These are phyloP conservation scores for Tinamus major DNA, from an alignment of 2,797 vertebrate species.

Conservation along the genomic window DNA sequence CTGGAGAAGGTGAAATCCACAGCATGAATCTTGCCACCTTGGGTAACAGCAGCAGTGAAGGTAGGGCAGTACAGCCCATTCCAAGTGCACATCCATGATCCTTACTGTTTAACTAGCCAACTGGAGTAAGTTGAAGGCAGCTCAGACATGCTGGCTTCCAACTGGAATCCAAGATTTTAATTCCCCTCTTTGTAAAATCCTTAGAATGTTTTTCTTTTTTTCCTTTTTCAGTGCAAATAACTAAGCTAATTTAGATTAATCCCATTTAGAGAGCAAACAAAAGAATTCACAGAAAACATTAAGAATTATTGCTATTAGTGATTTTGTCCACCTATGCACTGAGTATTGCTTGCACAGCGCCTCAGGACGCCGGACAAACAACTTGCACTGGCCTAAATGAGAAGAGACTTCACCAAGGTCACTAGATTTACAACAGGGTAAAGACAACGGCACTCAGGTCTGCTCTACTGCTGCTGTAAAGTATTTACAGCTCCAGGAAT, in stretches of 20 bases:
- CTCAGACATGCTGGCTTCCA: slow-evolving; percentile 70
- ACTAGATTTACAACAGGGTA: background rate
- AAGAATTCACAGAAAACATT: slow-evolving; percentile 47
- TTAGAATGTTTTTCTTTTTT: background rate
- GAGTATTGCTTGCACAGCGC: slow-evolving; percentile 1
- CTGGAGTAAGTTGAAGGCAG: slow-evolving; percentile 68
- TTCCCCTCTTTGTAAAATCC: slow-evolving; percentile 45
- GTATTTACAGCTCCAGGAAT: background rate
- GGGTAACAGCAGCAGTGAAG: background rate
- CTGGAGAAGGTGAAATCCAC: background rate
- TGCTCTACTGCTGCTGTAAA: background rate
- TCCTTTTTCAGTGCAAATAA: slow-evolving; percentile 53
- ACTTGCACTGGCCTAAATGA: background rate
- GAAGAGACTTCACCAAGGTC: background rate
- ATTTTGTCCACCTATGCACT: background rate
- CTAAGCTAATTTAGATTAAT: slow-evolving; percentile 71
- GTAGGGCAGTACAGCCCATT: background rate
- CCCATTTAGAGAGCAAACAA: slow-evolving; percentile 42
- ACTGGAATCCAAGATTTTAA: slow-evolving; percentile 59
- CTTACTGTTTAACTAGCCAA: slow-evolving; percentile 34
- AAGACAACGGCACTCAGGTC: background rate
- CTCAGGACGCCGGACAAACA: slow-evolving; percentile 8
- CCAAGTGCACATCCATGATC: slow-evolving; percentile 51
- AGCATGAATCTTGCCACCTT: background rate
- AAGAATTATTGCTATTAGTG: slow-evolving; percentile 49